Evolutionary conservation across 53 echinoderm and acorn worm genomes (phyloP).

Genomic region (Paelopatides confundens): DNA sequence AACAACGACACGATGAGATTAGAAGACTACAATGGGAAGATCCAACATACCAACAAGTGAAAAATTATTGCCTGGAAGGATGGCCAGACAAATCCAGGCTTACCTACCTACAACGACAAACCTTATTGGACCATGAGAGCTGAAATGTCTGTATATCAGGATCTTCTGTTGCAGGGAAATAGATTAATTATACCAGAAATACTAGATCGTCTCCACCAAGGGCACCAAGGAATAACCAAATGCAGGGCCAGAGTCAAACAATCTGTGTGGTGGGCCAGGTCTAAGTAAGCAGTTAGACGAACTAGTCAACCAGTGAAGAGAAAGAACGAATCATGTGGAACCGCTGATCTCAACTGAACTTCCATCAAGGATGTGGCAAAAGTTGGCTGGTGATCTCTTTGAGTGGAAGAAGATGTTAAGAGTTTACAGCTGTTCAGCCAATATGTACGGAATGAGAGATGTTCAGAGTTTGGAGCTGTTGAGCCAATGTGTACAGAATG

Average conservation of each 20-base stretch:
- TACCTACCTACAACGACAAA: neutral
- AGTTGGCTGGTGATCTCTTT: slow-evolving; percentile 52
- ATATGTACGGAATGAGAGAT: no score
- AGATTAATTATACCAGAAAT: neutral
- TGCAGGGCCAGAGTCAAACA: slow-evolving; percentile 2
- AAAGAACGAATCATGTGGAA: no score
- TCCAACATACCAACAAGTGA: slow-evolving; percentile 40
- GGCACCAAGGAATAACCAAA: slow-evolving; percentile 63
- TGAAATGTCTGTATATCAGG: neutral
- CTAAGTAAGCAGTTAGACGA: no score
- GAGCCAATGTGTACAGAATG: no score
- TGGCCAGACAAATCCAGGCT: slow-evolving; percentile 51
- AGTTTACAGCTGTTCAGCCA: no score
- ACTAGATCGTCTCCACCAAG: slow-evolving; percentile 55
- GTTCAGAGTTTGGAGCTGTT: no score
- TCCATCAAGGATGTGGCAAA: no score
- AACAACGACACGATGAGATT: slow-evolving; percentile 49
- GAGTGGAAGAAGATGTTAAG: no score
- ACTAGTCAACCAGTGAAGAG: no score
- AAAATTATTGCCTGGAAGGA: slow-evolving; percentile 38
- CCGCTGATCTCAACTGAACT: no score
- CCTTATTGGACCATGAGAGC: neutral
- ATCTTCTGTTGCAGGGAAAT: neutral
- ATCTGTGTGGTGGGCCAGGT: neutral
- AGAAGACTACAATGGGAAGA: slow-evolving; percentile 48